Evolutionary conservation across 2,888 invertebrate genomes (phyloP), one percentile per base, ranked within the genome.

Genomic region (Ecliptopera silaceata): DNA sequence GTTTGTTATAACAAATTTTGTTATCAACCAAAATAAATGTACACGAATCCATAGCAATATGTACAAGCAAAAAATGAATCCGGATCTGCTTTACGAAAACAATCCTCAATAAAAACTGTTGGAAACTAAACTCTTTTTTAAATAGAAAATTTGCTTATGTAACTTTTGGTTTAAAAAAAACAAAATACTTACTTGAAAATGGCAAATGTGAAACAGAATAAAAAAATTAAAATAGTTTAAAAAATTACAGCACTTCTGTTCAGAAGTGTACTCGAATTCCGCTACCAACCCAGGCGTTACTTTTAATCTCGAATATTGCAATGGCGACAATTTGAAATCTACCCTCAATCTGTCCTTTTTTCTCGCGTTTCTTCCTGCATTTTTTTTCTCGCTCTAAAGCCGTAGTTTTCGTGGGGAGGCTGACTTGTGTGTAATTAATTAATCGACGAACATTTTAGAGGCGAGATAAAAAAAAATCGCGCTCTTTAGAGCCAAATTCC

Each of bases 261-360:
- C 46, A 31, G 56, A 53, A 58, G 18, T 61, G 65, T 68, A 63
- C 64, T 43, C 17, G 44, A 64, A 63, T 82, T 81, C 80, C 74
- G 75, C 76, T 83, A 84, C 81, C 82, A 81, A 83, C 76, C 86
- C 79, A 84, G 73, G 84, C 88, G 88, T 87, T 82, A 80, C 87
- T 88, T 88, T 88, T 89, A 88, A 89, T 89, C 88, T 86, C 76
- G 84, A 80, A 88, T 87, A 89, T 89, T 89, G 89, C 86, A 71
- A 77, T 73, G 80, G 79, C 79, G 84, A 85, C 86, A 82, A 84
- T 85, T 83, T 82, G 76, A 84, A 84, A 80, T 60, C 63, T 58
- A 61, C 63, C 61, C 57, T 48, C 47, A 36, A 47, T 58, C 58
- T 38, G 45, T 63, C 59, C 58, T 55, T 60, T 63, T 63, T 58